A percentile compares a stretch with the other conserved stretches of the same genome.
Evolutionary conservation across 2,888 invertebrate genomes (phyloP).

Genomic region (Cerastis leucographa): DNA sequence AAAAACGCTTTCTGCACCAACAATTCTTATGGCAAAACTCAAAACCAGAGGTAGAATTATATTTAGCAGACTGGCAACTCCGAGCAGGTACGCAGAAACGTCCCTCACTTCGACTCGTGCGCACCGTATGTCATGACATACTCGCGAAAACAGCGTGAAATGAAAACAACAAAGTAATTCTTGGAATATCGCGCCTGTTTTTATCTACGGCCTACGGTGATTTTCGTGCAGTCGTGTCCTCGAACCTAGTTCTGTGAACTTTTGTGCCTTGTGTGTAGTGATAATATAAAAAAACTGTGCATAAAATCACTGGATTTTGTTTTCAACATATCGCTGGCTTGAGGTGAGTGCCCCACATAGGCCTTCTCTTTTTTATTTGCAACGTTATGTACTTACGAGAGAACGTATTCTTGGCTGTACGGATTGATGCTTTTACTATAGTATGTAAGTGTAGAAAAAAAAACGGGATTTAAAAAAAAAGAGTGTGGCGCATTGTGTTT

Average conservation of each 20-base stretch:
- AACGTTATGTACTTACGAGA: slow-evolving; percentile 17
- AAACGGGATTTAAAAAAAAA: slow-evolving; percentile 17
- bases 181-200: slow-evolving; percentile 47
- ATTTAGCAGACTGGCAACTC: slow-evolving; percentile 46
- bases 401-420: slow-evolving; percentile 37
- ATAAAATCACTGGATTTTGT: slow-evolving; percentile 58
- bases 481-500: slow-evolving; percentile 6
- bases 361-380: slow-evolving; percentile 63
- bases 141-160: slow-evolving; percentile 30
- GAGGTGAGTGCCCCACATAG: slow-evolving; percentile 68
- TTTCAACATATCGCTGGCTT: slow-evolving; percentile 26
- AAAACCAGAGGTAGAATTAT: slow-evolving; percentile 23
- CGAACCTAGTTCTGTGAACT: slow-evolving; percentile 20
- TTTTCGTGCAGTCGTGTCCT: slow-evolving; percentile 31
- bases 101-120: slow-evolving; percentile 57
- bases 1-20: neutral
- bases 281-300: slow-evolving; percentile 48
- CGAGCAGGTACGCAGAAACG: slow-evolving; percentile 26
- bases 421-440: neutral
- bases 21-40: neutral
- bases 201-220: slow-evolving; percentile 32
- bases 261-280: slow-evolving; percentile 62
- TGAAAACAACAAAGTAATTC: slow-evolving; percentile 56
- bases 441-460: neutral
- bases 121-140: slow-evolving; percentile 40